Percentiles rank a stretch among this genome's conserved stretches.
phyloP scores from a whole-genome alignment of 2,113 vertebrate genomes.

The Chinchilla lanigera region DNA sequence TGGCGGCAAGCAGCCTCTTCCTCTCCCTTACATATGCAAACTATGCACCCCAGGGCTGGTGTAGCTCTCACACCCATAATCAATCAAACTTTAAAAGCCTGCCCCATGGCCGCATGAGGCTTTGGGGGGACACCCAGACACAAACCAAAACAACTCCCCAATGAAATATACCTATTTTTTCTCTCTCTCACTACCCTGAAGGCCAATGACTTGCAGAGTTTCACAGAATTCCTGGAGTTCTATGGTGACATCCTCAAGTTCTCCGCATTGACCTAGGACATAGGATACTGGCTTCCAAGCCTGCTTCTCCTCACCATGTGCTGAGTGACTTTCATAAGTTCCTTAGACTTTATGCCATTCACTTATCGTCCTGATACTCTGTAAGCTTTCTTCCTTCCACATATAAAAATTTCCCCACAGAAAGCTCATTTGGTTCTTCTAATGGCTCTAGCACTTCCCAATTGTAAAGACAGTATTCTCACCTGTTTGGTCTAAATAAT shows the following conservation, averaged over 20 bases:
- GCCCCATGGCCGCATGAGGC: no score
- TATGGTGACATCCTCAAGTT: neutral
- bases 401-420: neutral
- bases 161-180: neutral
- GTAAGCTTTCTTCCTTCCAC: neutral
- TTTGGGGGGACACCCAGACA: no score
- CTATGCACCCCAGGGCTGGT: no score
- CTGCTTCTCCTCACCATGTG: neutral
- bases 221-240: neutral
- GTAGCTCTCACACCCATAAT: no score
- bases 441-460: neutral
- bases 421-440: neutral
- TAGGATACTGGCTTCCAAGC: neutral
- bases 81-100: no score
- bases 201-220: neutral
- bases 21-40: no score
- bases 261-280: neutral
- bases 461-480: neutral
- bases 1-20: no score
- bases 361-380: neutral
- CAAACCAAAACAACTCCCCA: no score
- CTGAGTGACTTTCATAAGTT: neutral
- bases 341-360: neutral
- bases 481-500: neutral
- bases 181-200: neutral